These are phyloP conservation scores for Drosophila nr. medialis DNA, from an alignment of 2,888 invertebrate genomes.

Conservation along the genomic window DNA sequence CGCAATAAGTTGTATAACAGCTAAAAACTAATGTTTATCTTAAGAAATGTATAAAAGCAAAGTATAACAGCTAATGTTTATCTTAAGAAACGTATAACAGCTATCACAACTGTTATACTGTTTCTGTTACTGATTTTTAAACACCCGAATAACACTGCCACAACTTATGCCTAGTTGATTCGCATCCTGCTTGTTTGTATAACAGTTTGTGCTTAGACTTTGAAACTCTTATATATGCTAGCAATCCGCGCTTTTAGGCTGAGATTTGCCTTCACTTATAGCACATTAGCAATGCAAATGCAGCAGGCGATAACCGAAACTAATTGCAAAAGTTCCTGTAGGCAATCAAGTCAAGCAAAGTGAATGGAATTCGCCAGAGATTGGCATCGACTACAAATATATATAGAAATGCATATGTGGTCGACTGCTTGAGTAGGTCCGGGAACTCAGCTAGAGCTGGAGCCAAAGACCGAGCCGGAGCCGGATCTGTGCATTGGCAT, in stretches of 20 bases:
- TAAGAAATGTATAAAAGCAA: slow-evolving; percentile 19
- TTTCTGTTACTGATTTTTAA: not conserved
- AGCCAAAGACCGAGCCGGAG: slow-evolving; percentile 55
- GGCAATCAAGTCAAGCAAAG: slow-evolving; percentile 54
- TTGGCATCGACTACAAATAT: not conserved
- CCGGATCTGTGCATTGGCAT: slow-evolving; percentile 70
- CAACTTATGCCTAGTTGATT: not conserved
- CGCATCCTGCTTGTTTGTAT: not conserved
- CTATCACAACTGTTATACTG: slow-evolving; percentile 6
- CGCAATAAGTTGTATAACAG: slow-evolving; percentile 10
- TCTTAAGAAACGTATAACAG: slow-evolving; percentile 20
- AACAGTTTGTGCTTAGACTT: slow-evolving; percentile 11
- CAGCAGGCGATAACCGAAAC: slow-evolving; percentile 63
- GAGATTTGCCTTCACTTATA: slow-evolving; percentile 35
- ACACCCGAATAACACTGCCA: not conserved
- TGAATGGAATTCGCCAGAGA: slow-evolving; percentile 40
- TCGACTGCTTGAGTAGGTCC: slow-evolving; percentile 52
- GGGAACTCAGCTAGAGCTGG: slow-evolving; percentile 64
- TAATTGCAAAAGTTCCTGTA: slow-evolving; percentile 79
- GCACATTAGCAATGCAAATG: slow-evolving; percentile 66
- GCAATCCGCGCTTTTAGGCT: not conserved
- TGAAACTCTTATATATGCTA: slow-evolving; percentile 21
- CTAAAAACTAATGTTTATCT: not conserved
- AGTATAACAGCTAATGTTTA: slow-evolving; percentile 12
- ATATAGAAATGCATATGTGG: slow-evolving; percentile 7